phyloP scores from a whole-genome alignment of 2,888 invertebrate genomes.

The Pemphredon lugubris region DNA sequence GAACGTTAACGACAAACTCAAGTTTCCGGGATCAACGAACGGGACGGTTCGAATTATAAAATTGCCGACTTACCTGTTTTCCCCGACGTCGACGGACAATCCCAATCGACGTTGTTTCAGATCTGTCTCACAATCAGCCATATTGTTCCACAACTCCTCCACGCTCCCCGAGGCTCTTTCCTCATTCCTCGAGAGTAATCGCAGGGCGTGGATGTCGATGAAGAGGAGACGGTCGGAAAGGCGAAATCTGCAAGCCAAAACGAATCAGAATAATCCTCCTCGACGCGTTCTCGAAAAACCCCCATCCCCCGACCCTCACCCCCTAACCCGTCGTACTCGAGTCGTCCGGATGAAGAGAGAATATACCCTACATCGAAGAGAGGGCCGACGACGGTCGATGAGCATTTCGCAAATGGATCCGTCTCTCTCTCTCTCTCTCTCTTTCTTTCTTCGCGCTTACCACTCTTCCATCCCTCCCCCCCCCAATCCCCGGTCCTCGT shows the following conservation, averaged over 20 bases:
- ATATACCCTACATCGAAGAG: constrained; percentile 56
- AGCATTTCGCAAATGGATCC: constrained; percentile 80
- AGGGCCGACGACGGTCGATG: constrained; percentile 74
- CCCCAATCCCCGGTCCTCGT: constrained; percentile 10
- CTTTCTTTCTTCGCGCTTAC: constrained; percentile 30
- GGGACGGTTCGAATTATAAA: no score
- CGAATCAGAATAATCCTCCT: constrained; percentile 80
- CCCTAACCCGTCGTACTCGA: constrained; percentile 22
- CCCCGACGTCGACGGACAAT: no score
- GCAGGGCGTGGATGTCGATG: constrained; percentile 42
- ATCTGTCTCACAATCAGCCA: constrained; percentile 18
- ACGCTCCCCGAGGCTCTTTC: constrained; percentile 14
- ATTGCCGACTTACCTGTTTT: no score
- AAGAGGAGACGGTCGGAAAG: constrained; percentile 54
- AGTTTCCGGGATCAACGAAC: no score
- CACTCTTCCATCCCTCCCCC: constrained; percentile 15
- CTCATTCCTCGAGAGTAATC: constrained; percentile 28
- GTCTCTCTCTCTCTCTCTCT: constrained; percentile 53
- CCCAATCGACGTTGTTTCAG: no score
- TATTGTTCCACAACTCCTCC: constrained; percentile 29
- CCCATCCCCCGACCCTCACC: no score
- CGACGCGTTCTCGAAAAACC: constrained; percentile 74
- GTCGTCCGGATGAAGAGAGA: constrained; percentile 27
- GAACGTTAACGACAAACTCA: no score
- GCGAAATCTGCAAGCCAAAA: constrained; percentile 80